Evolutionary conservation across 2,797 vertebrate species (phyloP).

Genomic region (Sarcoramphus papa): DNA sequence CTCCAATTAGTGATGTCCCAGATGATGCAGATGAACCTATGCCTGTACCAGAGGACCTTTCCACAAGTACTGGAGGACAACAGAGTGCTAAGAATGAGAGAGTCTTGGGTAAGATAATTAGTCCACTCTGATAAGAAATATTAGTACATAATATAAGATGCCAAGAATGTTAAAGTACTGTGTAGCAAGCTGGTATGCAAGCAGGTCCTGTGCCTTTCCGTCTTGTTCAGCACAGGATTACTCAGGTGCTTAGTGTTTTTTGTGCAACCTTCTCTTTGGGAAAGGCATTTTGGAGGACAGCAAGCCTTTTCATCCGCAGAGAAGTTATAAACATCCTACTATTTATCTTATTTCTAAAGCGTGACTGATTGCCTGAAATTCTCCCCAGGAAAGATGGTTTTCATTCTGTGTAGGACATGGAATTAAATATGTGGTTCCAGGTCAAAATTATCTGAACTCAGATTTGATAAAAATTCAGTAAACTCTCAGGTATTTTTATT

Average conservation of each 20-base stretch:
- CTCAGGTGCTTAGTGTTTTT: neutral
- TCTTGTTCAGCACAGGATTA: neutral
- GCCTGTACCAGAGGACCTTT: slow-evolving; percentile 97
- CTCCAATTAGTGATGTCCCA: slow-evolving; percentile 83
- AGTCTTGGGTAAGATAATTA: slow-evolving; percentile 77
- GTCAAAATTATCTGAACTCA: neutral
- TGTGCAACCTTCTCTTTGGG: neutral
- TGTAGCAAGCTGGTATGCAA: neutral
- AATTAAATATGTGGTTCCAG: neutral
- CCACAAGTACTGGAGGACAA: slow-evolving; percentile 85
- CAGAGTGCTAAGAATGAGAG: slow-evolving; percentile 87
- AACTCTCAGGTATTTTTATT: neutral
- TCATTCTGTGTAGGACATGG: neutral
- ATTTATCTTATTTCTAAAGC: neutral
- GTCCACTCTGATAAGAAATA: neutral
- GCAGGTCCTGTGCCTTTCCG: neutral
- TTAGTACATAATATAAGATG: neutral
- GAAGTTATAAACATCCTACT: neutral
- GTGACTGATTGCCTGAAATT: neutral
- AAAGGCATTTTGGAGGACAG: neutral
- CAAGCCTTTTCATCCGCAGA: neutral
- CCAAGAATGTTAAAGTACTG: neutral
- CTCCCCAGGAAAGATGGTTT: neutral
- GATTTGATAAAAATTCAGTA: neutral
- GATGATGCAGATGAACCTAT: slow-evolving; percentile 95